Evolutionary conservation across 2,888 invertebrate genomes (phyloP), one percentile per base, ranked within the genome.

Genomic region (Ariolimax columbianus): DNA sequence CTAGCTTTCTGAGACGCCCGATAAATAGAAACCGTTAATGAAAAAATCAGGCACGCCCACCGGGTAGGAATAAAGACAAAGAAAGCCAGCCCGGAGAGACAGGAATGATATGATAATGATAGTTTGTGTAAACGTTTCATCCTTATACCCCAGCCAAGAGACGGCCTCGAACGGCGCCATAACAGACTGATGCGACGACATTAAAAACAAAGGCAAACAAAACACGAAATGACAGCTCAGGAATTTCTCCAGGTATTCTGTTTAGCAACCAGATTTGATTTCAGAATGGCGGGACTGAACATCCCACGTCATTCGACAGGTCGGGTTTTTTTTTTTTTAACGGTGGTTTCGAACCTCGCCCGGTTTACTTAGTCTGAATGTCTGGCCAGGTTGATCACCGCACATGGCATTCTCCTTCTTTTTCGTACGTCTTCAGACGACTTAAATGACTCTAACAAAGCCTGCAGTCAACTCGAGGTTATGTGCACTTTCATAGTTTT

Each of bases 221-320:
- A 47, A 75, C 40, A 68, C 23, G 30, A 72, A 33, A 40, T 40
- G 26, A 26, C 72, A 40, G 43, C 1, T 47, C 14, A n/a, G 73
- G 73, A 47, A 75, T 75, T 75, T 75, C n/a, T n/a, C 73, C 73
- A 38, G 72, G 72, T 40, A 40, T 72, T 72, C 3, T 72, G 72
- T 72, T 72, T 40, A 40, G 55, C 55, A 55, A 47, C 55, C 55
- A 19, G 17, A 55, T 19, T 55, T 55, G 9, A 55, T 55, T 55
- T 55, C 47, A 47, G 47, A 47, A 47, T 11, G 47, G 47, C 47
- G 47, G 47, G 47, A 19, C 23, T 55, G 23, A 55, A 55, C 55
- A 3, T 9, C 23, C 55, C 3, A 3, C 9, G 55, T 55, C 3
- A 55, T 55, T 55, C 55, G 11, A 9, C 23, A 23, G 3, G n/a